Evolutionary conservation across 2,797 vertebrate genomes (phyloP).

Genomic region (Muscicapa comitata): DNA sequence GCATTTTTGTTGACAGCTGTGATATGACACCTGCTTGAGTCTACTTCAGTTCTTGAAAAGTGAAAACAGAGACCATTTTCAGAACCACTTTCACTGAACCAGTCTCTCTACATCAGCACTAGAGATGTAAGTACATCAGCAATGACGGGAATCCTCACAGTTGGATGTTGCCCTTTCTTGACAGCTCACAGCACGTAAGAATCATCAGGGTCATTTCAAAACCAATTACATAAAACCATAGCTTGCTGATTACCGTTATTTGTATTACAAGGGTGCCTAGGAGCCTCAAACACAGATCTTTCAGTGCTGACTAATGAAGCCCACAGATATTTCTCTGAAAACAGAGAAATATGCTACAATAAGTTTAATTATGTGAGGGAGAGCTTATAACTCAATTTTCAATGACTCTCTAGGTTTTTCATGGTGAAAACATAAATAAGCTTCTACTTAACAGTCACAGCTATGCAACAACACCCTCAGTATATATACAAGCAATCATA

Average conservation of each 20-base stretch:
- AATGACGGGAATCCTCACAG: not conserved
- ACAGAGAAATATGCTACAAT: not conserved
- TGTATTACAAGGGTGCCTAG: not conserved
- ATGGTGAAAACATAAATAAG: not conserved
- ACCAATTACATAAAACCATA: not conserved
- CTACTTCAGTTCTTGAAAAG: not conserved
- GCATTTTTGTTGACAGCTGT: conserved; percentile 16
- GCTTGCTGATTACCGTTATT: not conserved
- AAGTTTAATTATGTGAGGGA: not conserved
- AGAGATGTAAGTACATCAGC: not conserved
- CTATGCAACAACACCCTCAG: not conserved
- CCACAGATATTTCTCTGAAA: not conserved
- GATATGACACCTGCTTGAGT: not conserved
- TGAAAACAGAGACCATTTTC: not conserved
- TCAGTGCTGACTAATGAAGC: not conserved
- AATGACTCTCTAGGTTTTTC: not conserved
- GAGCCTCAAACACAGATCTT: not conserved
- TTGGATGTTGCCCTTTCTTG: not conserved
- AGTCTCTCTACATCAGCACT: not conserved
- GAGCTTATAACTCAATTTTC: not conserved
- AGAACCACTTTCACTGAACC: not conserved
- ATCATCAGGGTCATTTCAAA: not conserved
- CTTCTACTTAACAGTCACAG: not conserved
- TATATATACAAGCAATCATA: not conserved
- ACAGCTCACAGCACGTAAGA: not conserved